Percentiles rank a stretch among this genome's conserved stretches.
These are phyloP conservation scores for Gobiocypris rarus DNA, from an alignment of 2,113 vertebrate genomes.

Conservation along the genomic window DNA sequence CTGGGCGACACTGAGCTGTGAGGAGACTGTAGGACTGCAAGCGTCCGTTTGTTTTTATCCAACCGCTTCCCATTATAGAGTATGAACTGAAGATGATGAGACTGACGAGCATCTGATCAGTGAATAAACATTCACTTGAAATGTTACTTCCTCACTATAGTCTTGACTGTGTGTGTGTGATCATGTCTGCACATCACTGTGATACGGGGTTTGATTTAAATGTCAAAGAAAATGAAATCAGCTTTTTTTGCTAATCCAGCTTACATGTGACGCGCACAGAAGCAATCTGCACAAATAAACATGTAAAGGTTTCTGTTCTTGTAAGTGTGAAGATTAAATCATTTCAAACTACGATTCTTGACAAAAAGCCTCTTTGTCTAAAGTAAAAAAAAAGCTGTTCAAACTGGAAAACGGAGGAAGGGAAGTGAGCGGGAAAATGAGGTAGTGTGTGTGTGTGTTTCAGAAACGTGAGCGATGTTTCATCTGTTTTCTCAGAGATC, in stretches of 20 bases:
- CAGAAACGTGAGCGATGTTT: conserved; percentile 5
- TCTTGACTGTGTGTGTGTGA: conserved; percentile 14
- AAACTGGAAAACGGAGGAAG: background rate
- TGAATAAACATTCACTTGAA: conserved; percentile 20
- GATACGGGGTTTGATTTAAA: background rate
- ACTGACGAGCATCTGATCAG: background rate
- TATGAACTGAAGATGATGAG: conserved; percentile 4
- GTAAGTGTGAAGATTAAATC: background rate
- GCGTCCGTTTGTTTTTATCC: background rate
- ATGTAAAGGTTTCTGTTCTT: background rate
- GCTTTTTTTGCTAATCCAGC: background rate
- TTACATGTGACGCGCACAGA: background rate
- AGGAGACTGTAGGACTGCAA: conserved; percentile 66
- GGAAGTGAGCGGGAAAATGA: conserved; percentile 20
- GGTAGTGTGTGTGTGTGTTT: conserved; percentile 37
- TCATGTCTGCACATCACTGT: background rate
- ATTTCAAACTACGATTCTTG: background rate
- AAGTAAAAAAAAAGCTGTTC: background rate
- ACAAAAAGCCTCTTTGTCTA: background rate
- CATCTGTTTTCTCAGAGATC: conserved; percentile 75
- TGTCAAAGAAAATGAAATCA: too few species aligned
- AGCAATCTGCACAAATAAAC: background rate
- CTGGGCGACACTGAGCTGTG: conserved; percentile 96
- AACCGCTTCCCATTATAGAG: background rate
- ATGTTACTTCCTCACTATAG: background rate